Conservation (phyloP, 2,113 vertebrate species). For the Pollachius pollachius region DNA sequence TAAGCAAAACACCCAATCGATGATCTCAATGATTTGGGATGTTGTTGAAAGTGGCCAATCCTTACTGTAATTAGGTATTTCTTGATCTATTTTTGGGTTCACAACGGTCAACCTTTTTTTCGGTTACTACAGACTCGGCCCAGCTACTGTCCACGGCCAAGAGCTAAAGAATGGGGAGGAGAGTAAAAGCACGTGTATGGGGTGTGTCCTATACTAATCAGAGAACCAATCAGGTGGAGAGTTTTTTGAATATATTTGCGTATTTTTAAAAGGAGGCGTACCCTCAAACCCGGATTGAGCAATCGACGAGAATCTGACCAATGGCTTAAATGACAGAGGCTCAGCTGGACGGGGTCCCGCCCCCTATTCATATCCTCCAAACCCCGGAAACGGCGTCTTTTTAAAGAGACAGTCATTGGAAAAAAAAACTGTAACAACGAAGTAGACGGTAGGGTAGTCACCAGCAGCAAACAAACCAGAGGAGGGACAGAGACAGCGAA, state of each 20-base stretch:
- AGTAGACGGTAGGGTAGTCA: not conserved
- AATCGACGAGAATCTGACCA: conserved; percentile 26
- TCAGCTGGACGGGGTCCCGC: conserved; percentile 68
- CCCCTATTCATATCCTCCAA: conserved; percentile 30
- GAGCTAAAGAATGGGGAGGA: conserved; percentile 41
- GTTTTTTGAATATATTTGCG: conserved; percentile 51
- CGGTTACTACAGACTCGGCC: not conserved
- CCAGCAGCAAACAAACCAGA: not conserved
- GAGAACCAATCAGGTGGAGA: conserved; percentile 38
- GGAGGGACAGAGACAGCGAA: conserved; percentile 7
- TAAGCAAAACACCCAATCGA: not conserved
- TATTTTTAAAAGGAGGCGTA: conserved; percentile 22
- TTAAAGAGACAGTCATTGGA: conserved; percentile 71
- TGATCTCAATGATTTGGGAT: not conserved
- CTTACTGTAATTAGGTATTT: not conserved
- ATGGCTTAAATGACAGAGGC: conserved; percentile 68
- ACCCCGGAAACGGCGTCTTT: conserved; percentile 71
- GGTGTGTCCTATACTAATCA: conserved; percentile 52
- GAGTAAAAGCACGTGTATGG: conserved; percentile 75
- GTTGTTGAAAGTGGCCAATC: too few relatives aligned
- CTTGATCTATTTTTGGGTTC: not conserved
- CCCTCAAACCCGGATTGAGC: conserved; percentile 41
- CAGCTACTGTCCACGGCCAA: too few relatives aligned
- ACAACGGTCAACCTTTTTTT: not conserved
- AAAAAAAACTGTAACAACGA: not conserved